phyloP scores from a whole-genome alignment of 2,113 vertebrate species.

The Gila orcuttii region DNA sequence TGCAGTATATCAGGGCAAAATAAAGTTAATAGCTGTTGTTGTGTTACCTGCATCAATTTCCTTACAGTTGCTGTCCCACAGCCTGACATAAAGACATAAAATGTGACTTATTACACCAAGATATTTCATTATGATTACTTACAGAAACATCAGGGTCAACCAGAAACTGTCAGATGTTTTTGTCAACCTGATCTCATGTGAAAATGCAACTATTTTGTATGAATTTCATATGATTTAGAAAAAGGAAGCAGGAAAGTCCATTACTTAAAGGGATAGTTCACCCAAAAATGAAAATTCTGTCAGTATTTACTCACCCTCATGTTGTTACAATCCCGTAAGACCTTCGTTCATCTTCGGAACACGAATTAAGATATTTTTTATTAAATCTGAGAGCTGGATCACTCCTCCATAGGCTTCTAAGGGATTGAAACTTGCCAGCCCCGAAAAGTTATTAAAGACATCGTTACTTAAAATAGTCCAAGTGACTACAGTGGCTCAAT shows the following conservation, averaged over 20 bases:
- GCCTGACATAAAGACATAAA: conserved; percentile 68
- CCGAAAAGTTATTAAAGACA: no score
- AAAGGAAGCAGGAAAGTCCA: neutral
- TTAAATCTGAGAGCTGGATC: no score
- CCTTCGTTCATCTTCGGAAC: no score
- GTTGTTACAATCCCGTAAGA: no score
- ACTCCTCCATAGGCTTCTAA: no score
- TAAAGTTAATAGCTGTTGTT: neutral
- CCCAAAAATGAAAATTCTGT: no score
- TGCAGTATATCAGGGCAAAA: neutral
- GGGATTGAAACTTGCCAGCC: no score
- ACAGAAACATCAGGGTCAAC: neutral
- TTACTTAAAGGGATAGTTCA: no score
- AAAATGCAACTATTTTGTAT: neutral
- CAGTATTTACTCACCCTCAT: no score
- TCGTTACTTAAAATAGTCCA: no score
- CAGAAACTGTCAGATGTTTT: neutral
- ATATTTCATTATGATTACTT: neutral
- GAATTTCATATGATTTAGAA: neutral
- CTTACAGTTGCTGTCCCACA: conserved; percentile 78
- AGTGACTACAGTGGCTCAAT: no score
- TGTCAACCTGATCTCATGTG: neutral
- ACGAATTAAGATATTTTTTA: no score
- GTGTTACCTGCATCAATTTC: conserved; percentile 88
- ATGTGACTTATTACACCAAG: neutral